Evolutionary conservation across 1,140 invertebrate genomes (phyloP).

Genomic region (Phymorhynchus buccinoides): DNA sequence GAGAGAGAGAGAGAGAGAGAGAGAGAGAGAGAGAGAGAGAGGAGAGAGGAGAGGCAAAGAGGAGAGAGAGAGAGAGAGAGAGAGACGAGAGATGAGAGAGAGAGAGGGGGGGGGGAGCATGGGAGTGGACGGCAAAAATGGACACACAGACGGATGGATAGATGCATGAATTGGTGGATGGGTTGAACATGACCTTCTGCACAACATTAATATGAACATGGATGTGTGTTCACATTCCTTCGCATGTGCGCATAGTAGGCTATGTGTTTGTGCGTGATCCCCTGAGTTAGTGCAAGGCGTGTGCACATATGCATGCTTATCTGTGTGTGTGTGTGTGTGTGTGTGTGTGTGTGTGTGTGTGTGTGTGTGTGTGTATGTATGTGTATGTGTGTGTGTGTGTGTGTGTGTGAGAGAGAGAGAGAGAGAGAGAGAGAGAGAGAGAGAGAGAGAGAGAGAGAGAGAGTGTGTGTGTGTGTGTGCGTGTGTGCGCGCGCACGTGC

Average conservation of each 20-base stretch:
- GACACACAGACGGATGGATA: no score
- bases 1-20: not conserved
- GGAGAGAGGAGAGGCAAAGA: not conserved
- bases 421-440: conserved; percentile 2
- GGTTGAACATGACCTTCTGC: not conserved
- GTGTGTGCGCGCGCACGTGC: not conserved
- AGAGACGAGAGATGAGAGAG: no score
- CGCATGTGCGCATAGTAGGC: not conserved
- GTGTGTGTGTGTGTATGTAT: not conserved
- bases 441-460: not conserved
- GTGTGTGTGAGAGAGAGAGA: not conserved
- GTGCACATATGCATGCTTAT: no score
- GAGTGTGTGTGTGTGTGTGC: not conserved
- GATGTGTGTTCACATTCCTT: no score
- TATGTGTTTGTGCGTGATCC: not conserved
- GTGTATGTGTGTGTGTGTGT: conserved; percentile 21
- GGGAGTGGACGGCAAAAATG: no score
- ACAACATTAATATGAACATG: not conserved
- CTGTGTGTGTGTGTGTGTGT: not conserved
- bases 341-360: not conserved
- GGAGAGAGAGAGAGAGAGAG: no score
- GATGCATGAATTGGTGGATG: no score
- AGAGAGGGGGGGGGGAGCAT: no score
- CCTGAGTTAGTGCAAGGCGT: not conserved
- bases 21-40: conserved; percentile 3